Base-by-base conservation (phyloP, 2,888 invertebrate genomes). In the Thymelicus lineola region DNA sequence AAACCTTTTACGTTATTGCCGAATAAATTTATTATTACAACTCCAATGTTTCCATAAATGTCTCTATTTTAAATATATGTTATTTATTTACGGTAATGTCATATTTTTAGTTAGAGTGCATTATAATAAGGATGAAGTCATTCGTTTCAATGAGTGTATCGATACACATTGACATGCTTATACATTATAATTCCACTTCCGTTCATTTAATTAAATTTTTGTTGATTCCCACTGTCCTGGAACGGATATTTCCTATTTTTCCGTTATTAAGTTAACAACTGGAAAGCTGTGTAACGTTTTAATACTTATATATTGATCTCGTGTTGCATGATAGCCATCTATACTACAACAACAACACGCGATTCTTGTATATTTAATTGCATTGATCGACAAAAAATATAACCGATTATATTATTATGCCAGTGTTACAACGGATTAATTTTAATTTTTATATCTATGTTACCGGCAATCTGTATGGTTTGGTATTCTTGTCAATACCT, bases 341-440 rank as follows among this genome's bases (percentile, higher is more conserved):
- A 75, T 76, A 74, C 71, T 76, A 74, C 71, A 76, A 75, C 50
- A 70, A 46, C 62, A 73, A 71, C 75, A 78, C 75, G 76, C 73
- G 53, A 76, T 71, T 74, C 66, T 62, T 62, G 50, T 42, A 42
- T 53, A 60, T 60, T 60, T 66, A 60, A 60, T 66, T 60, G 60
- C 60, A 28, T 66, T 66, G 20, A 9, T 55, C 65, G 45, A 57
- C 6, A 46, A 66, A 48, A 66, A 66, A 55, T 17, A 50, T 15
- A 53, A 12, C 20, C 10, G 20, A 53, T 17, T 17, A 53, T 20
- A 20, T 42, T 0, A 12, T 12, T 53, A 20, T 20, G 53, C 20
- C 1, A 20, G 53, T 20, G 9, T 12, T 53, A 12, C 7, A 50
- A 46, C 14, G 46, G 46, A 46, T 15, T 15, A 1, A 48, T 48